These are phyloP conservation scores for Orchestes rusci DNA, from an alignment of 2,888 invertebrate genomes.

Conservation along the genomic window DNA sequence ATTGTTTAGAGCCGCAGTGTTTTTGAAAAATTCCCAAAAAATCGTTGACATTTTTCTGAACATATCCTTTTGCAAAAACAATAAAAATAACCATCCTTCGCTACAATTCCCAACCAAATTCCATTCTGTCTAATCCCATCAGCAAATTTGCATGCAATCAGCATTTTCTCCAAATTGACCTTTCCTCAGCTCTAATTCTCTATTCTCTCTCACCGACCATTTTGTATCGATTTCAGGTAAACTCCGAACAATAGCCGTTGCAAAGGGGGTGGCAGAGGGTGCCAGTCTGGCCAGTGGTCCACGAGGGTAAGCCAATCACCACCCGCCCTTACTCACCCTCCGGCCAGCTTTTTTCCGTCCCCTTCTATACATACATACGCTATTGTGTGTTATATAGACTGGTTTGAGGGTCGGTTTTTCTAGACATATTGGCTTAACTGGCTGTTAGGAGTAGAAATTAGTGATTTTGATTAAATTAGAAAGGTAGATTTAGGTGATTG, in stretches of 20 bases:
- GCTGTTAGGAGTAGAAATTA: too few relatives aligned
- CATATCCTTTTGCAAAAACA: too few relatives aligned
- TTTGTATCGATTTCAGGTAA: slow-evolving; percentile 24
- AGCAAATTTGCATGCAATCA: too few relatives aligned
- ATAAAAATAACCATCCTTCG: too few relatives aligned
- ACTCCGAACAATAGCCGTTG: slow-evolving; percentile 12
- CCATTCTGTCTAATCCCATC: too few relatives aligned
- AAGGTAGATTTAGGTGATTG: too few relatives aligned
- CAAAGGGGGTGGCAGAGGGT: slow-evolving; percentile 22
- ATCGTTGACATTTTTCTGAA: too few relatives aligned
- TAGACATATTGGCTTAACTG: not conserved
- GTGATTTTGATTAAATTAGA: too few relatives aligned
- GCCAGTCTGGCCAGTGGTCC: slow-evolving; percentile 35
- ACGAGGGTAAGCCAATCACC: slow-evolving; percentile 37
- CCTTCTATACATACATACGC: slow-evolving; percentile 16
- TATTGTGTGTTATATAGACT: slow-evolving; percentile 26
- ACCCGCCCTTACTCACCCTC: slow-evolving; percentile 30
- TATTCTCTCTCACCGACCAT: slow-evolving; percentile 14
- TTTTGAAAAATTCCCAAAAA: too few relatives aligned
- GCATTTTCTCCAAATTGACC: too few relatives aligned
- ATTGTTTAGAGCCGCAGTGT: too few relatives aligned
- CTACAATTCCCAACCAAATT: too few relatives aligned
- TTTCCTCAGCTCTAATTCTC: not conserved
- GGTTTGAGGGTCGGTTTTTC: slow-evolving; percentile 14
- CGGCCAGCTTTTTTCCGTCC: slow-evolving; percentile 20